Conservation (phyloP, 2,888 invertebrate genomes). For the Lasioglossum malachurum region DNA sequence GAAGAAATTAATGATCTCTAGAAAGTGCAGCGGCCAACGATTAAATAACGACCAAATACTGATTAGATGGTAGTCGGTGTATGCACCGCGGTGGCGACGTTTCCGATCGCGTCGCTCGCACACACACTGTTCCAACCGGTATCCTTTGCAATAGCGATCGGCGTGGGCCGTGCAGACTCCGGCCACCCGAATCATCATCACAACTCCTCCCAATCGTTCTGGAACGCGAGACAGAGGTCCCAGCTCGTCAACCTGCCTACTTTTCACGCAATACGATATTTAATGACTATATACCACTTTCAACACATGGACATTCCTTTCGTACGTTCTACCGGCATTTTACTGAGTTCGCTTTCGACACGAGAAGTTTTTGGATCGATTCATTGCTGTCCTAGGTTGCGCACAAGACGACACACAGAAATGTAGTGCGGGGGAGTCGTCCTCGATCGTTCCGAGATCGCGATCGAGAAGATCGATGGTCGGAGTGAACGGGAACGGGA, state of each 20-base stretch:
- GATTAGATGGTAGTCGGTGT: not conserved
- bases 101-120: conserved; percentile 16
- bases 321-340: conserved; percentile 81
- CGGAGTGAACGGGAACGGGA: not conserved
- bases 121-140: conserved; percentile 49
- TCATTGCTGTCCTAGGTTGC: conserved; percentile 80
- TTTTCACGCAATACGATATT: conserved; percentile 82
- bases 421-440: conserved; percentile 48
- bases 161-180: conserved; percentile 41
- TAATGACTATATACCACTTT: conserved; percentile 78
- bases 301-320: conserved; percentile 74
- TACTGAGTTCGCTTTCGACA: conserved; percentile 77
- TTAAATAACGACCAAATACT: not conserved
- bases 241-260: conserved; percentile 78
- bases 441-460: conserved; percentile 10
- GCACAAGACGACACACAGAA: conserved; percentile 80
- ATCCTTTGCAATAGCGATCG: conserved; percentile 72
- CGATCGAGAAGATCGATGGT: not conserved
- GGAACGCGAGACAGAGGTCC: conserved; percentile 64
- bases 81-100: not conserved
- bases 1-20: conserved; percentile 16
- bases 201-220: not conserved
- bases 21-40: conserved; percentile 7
- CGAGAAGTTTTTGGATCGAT: conserved; percentile 65
- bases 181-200: conserved; percentile 6